These are phyloP conservation scores for Caiman crocodilus DNA, from an alignment of 2,797 vertebrate species.

Conservation along the genomic window DNA sequence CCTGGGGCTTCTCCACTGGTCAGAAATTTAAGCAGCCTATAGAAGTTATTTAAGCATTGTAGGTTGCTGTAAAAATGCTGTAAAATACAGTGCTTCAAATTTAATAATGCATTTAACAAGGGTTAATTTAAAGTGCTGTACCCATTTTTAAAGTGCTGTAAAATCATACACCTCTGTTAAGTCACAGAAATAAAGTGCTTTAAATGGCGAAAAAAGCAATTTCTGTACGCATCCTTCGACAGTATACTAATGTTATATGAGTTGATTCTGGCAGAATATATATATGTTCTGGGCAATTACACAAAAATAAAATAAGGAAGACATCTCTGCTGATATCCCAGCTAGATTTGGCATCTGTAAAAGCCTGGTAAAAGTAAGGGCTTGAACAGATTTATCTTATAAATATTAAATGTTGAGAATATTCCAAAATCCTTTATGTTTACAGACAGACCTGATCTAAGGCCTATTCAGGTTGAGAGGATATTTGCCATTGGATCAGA, in stretches of 20 bases:
- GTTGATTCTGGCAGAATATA: not conserved
- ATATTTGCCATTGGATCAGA: not conserved
- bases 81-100: no score
- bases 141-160: no score
- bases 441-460: not conserved
- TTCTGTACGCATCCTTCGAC: not conserved
- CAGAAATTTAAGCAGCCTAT: no score
- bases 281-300: not conserved
- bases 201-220: not conserved
- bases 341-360: not conserved
- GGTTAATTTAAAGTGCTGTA: no score
- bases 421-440: not conserved
- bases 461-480: not conserved
- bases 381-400: not conserved
- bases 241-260: not conserved
- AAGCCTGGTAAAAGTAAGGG: not conserved
- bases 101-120: no score
- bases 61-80: no score
- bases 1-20: no score
- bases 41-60: no score
- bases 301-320: not conserved
- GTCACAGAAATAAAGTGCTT: no score
- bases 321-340: not conserved
- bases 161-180: no score
- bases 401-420: not conserved